These are phyloP conservation scores for Amazona guildingii DNA, from an alignment of 2,113 vertebrate species.

Conservation along the genomic window DNA sequence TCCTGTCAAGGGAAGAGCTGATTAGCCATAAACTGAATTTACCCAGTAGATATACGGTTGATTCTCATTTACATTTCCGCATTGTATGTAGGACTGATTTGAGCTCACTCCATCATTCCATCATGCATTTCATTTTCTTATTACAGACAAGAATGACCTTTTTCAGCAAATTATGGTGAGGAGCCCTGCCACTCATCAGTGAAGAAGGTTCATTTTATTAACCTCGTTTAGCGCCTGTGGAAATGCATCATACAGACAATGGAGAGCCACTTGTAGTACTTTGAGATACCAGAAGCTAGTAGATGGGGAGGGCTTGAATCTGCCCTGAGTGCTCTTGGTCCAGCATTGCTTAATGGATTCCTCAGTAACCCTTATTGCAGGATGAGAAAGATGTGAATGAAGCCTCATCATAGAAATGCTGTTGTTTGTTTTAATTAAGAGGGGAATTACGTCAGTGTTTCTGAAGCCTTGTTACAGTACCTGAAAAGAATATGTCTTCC, in stretches of 20 bases:
- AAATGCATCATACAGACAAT: neutral
- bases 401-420: neutral
- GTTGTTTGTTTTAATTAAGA: neutral
- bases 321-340: neutral
- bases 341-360: neutral
- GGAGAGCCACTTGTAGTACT: neutral
- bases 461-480: neutral
- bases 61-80: conserved; percentile 26
- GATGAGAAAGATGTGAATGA: neutral
- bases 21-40: conserved; percentile 69
- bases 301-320: neutral
- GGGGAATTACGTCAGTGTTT: neutral
- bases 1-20: conserved; percentile 65
- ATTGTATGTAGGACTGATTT: conserved; percentile 10
- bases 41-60: conserved; percentile 56
- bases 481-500: neutral
- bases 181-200: conserved; percentile 8
- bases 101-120: neutral
- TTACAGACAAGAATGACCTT: conserved; percentile 42
- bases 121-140: conserved; percentile 8
- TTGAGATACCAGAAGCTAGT: neutral
- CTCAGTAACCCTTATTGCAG: neutral
- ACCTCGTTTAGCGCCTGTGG: neutral
- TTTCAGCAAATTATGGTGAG: conserved; percentile 17
- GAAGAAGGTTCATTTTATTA: conserved; percentile 30